phyloP scores from a whole-genome alignment of 2,113 vertebrate genomes.

The Lepus americanus region DNA sequence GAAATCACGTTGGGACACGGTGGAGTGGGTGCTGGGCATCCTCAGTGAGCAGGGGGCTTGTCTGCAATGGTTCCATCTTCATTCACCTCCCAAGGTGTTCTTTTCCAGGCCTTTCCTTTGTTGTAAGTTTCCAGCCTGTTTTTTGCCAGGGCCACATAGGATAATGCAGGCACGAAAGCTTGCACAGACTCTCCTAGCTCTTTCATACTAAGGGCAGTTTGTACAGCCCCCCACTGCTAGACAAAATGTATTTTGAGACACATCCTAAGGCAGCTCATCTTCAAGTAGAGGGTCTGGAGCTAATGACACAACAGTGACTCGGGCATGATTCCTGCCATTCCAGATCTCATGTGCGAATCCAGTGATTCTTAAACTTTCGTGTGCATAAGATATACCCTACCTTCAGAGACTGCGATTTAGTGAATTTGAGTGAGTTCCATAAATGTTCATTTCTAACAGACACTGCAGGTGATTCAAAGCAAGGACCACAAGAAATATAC shows the following conservation, averaged over 20 bases:
- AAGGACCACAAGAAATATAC: not conserved
- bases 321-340: accelerated
- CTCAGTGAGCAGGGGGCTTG: not conserved
- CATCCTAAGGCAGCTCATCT: not conserved
- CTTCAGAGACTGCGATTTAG: not conserved
- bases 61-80: not conserved
- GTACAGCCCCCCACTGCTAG: not conserved
- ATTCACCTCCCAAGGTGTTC: not conserved
- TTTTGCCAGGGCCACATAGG: not conserved
- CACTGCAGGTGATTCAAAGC: not conserved
- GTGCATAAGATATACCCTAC: accelerated
- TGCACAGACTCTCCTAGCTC: not conserved
- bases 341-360: not conserved
- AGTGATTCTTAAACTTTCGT: not conserved
- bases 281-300: not conserved
- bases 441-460: not conserved
- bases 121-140: not conserved
- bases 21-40: not conserved
- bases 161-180: not conserved
- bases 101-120: not conserved
- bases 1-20: not conserved
- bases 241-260: not conserved
- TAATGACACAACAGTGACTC: not conserved
- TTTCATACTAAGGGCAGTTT: not conserved
- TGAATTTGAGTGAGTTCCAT: not conserved